Evolutionary conservation across 2,888 invertebrate genomes (phyloP).

Genomic region (Leucophenga montana): DNA sequence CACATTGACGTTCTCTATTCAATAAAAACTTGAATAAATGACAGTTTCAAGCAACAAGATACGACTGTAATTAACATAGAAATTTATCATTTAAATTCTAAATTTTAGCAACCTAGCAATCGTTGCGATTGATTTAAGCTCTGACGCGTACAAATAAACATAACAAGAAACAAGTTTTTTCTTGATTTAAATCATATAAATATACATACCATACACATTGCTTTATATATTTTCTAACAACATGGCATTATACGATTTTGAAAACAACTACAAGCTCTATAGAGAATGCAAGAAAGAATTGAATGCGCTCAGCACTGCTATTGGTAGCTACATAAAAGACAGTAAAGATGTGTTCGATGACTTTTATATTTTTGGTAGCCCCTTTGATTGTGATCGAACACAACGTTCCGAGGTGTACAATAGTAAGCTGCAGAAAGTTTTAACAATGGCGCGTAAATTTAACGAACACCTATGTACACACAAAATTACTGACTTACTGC

Average conservation of each 20-base stretch:
- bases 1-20: neutral
- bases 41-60: neutral
- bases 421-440: neutral
- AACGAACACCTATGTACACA: neutral
- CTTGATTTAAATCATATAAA: too few relatives aligned
- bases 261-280: too few relatives aligned
- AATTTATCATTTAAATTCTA: neutral
- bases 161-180: too few relatives aligned
- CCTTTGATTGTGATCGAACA: neutral
- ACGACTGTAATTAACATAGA: neutral
- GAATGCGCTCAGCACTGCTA: neutral
- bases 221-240: too few relatives aligned
- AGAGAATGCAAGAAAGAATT: neutral
- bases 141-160: too few relatives aligned
- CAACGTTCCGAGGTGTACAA: neutral
- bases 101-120: neutral
- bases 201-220: too few relatives aligned
- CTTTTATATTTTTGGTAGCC: neutral
- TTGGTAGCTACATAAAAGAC: neutral
- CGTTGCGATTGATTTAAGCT: neutral
- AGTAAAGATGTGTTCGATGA: neutral
- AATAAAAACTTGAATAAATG: slow-evolving; percentile 3
- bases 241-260: too few relatives aligned
- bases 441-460: neutral
- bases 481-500: neutral